phyloP scores from a whole-genome alignment of 1,140 invertebrate genomes.

The Homarus americanus region DNA sequence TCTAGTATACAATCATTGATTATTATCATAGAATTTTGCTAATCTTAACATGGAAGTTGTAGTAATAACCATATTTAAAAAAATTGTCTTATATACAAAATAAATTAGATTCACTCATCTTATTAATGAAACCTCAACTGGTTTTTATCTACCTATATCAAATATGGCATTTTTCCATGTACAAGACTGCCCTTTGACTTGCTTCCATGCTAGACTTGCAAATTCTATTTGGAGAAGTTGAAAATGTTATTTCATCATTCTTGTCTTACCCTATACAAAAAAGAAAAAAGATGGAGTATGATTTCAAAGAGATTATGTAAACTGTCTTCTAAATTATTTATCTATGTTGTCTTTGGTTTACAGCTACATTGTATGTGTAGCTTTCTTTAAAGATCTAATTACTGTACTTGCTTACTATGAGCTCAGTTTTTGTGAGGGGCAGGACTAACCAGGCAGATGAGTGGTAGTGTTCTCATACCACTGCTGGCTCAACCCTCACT shows the following conservation, averaged over 20 bases:
- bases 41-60: background rate
- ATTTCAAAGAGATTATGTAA: background rate
- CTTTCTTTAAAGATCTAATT: background rate
- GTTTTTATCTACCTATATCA: no score
- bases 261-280: background rate
- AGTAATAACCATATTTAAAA: background rate
- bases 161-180: background rate
- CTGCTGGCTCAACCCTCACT: background rate
- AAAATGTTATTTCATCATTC: background rate
- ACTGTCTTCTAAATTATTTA: background rate
- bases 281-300: background rate
- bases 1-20: background rate
- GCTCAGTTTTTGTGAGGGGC: background rate
- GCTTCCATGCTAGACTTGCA: background rate
- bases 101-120: no score
- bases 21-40: background rate
- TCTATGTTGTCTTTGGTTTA: conserved; percentile 4
- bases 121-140: no score
- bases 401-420: background rate
- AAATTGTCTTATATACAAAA: no score
- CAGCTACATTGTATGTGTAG: conserved; percentile 11
- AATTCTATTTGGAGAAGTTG: background rate
- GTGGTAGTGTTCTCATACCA: no score
- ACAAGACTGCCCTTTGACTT: no score
- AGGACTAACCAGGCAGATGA: no score